Evolutionary conservation across 2,797 vertebrate species (phyloP).

Genomic region (Sebastes matsubarae): DNA sequence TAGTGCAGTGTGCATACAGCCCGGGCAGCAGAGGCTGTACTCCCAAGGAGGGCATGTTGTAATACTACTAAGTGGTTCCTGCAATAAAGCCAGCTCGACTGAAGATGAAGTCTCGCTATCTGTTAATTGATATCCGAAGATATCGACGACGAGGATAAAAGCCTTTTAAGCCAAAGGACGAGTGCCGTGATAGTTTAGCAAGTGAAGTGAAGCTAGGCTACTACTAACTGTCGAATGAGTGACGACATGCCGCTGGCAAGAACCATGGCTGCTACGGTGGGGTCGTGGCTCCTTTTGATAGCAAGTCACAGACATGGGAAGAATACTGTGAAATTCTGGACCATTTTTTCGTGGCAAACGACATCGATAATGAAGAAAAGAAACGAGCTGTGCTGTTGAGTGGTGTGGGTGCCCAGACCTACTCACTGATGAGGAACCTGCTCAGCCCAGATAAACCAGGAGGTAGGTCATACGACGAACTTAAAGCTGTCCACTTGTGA

Average conservation of each 20-base stretch:
- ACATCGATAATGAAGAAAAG: not conserved
- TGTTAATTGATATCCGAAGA: not conserved
- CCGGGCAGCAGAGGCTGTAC: no score
- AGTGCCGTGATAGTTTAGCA: not conserved
- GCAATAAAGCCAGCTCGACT: no score
- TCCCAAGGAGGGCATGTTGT: no score
- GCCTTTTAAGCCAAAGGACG: no score
- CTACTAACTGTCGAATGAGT: not conserved
- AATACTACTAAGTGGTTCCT: no score
- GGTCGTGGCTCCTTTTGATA: not conserved
- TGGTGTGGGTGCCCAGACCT: not conserved
- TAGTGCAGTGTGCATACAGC: no score
- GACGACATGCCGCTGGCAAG: not conserved
- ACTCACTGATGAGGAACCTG: not conserved
- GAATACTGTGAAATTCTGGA: not conserved
- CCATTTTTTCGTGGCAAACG: not conserved
- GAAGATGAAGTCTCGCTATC: no score
- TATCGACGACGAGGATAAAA: not conserved
- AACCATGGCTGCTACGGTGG: not conserved
- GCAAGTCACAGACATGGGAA: not conserved
- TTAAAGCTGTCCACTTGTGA: no score
- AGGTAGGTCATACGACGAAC: not conserved
- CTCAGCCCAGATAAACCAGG: not conserved
- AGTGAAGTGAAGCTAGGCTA: not conserved
- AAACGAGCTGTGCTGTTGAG: not conserved